These are phyloP conservation scores for Littorina saxatilis DNA, from an alignment of 1,140 invertebrate species.

Conservation along the genomic window DNA sequence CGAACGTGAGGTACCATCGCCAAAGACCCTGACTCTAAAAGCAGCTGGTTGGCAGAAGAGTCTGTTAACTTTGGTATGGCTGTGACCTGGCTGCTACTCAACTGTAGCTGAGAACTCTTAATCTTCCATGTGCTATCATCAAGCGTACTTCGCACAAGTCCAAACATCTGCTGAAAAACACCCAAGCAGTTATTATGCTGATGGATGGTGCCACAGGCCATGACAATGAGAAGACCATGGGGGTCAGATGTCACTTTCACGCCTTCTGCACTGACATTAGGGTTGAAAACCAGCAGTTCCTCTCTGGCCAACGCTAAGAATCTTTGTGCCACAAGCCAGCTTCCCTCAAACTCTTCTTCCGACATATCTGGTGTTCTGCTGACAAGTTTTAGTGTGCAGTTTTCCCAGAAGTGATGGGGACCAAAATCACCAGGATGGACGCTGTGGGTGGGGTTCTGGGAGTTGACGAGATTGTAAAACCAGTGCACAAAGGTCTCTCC, in stretches of 20 bases:
- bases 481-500: constrained; percentile 79
- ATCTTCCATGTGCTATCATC: constrained; percentile 81
- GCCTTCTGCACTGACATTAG: constrained; percentile 78
- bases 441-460: constrained; percentile 53
- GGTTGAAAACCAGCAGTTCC: constrained; percentile 80
- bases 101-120: constrained; percentile 74
- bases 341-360: constrained; percentile 53
- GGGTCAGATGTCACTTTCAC: constrained; percentile 78
- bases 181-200: constrained; percentile 76
- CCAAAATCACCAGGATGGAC: constrained; percentile 70
- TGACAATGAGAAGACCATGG: constrained; percentile 80
- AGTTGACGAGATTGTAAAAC: constrained; percentile 81
- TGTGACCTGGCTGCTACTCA: constrained; percentile 44
- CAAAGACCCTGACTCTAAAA: constrained; percentile 19
- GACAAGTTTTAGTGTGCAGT: constrained; percentile 72
- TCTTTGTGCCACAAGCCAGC: constrained; percentile 67
- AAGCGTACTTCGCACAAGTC: constrained; percentile 79
- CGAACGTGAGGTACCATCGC: neutral
- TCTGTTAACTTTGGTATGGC: constrained; percentile 53
- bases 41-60: constrained; percentile 47
- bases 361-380: constrained; percentile 47
- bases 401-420: constrained; percentile 79
- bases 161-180: constrained; percentile 82
- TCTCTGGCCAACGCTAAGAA: constrained; percentile 72
- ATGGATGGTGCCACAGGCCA: constrained; percentile 81